Evolutionary conservation across 2,113 vertebrate species (phyloP), one percentile per base, ranked within the genome.

Genomic region (Pachypanchax playfairii): DNA sequence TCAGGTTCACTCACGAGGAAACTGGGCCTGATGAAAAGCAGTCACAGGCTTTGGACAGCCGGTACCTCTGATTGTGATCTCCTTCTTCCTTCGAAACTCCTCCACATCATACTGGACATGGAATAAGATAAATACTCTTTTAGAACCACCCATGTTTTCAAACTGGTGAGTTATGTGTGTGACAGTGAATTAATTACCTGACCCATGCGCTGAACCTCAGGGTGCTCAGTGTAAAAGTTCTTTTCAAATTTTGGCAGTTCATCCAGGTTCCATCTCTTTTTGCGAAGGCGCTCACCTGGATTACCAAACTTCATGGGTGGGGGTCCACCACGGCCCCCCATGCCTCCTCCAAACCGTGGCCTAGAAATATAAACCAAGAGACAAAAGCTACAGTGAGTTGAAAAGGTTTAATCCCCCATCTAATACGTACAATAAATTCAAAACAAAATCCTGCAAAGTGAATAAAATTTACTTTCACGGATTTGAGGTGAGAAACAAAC

Each of bases 241-340:
- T 99, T 99, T 86, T 99, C 96, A 88, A 99, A 99, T 51, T 99
- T 99, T 21, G 96, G 96, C 26, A 99, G 90, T 42, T 98, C 95
- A 18, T 90, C 96, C 55, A 99, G 85, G 83, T 99, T 95, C 96
- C 97, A 99, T 65, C 94, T 95, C 88, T 96, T 98, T 80, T 97
- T 99, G 39, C 95, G 94, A 1, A 99, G 92, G 20, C 96, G 94
- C 33, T 98, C 96, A 2, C 97, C 97, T 0, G 95, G 96, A 88
- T 97, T 98, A 42, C 97, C 97, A 87, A 97, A 98, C 76, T 96
- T 98, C 12, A 94, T 93, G 17, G 94, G 92, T 44, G 94, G 92
- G 25, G 94, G 91, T 68, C 95, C 94, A 75, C 92, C 59, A 12
- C 90, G 88, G 46, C 80, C n/a, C 21, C 62, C 54, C 73, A 74